Conservation (phyloP, 2,888 invertebrate genomes). For the Sipha maydis region DNA sequence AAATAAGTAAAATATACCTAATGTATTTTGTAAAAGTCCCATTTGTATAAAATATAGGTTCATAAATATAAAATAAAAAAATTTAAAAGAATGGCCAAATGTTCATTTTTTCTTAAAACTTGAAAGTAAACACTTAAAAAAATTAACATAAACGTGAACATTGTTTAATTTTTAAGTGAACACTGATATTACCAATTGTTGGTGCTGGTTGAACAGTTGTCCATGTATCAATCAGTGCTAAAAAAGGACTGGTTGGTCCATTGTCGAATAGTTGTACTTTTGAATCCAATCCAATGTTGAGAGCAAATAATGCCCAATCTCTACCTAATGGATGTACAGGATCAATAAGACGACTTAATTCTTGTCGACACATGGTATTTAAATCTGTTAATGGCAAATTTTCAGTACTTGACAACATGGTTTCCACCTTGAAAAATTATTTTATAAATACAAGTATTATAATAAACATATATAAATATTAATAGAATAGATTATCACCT, state of each 20-base stretch:
- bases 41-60: too few species aligned
- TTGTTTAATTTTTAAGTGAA: too few species aligned
- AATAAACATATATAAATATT: neutral
- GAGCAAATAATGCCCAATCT: conserved; percentile 82
- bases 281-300: conserved; percentile 74
- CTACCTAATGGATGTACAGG: conserved; percentile 78
- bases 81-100: too few species aligned
- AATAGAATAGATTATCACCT: conserved; percentile 19
- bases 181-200: conserved; percentile 56
- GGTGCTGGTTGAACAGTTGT: conserved; percentile 65
- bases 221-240: conserved; percentile 70
- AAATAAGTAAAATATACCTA: too few species aligned
- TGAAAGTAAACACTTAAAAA: too few species aligned
- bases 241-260: conserved; percentile 65
- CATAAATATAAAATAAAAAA: too few species aligned
- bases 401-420: conserved; percentile 45
- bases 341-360: conserved; percentile 77
- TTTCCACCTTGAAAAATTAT: conserved; percentile 25
- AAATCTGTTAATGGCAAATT: conserved; percentile 66
- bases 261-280: conserved; percentile 69
- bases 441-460: neutral
- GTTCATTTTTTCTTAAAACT: too few species aligned
- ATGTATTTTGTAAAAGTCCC: too few species aligned
- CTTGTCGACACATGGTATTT: conserved; percentile 72
- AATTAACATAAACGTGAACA: too few species aligned